phyloP scores from a whole-genome alignment of 2,797 vertebrate species.

The Tinamus major region DNA sequence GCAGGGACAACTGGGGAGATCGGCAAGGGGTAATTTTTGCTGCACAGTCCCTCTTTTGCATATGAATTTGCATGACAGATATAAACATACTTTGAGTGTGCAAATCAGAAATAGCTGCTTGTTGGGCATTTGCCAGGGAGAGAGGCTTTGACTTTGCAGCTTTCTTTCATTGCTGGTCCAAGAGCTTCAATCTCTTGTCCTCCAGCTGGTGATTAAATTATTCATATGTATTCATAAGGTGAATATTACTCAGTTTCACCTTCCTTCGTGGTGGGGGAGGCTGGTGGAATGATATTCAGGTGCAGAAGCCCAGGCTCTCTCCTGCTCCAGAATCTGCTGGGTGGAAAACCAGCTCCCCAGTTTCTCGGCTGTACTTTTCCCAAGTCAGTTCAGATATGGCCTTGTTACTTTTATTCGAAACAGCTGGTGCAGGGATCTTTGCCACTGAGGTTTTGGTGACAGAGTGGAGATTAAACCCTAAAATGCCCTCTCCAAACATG shows the following conservation, averaged over 20 bases:
- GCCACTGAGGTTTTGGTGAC: conserved; percentile 3
- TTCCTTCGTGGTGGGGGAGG: neutral
- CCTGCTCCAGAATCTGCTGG: neutral
- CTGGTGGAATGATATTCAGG: neutral
- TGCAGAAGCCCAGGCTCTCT: neutral
- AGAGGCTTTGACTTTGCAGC: conserved; percentile 21
- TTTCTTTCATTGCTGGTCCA: conserved; percentile 1
- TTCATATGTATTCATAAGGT: neutral
- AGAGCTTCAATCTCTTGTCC: neutral
- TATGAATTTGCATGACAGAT: conserved; percentile 47
- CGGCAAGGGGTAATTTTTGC: neutral
- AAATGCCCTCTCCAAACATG: neutral
- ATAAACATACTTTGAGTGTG: neutral
- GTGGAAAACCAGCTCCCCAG: neutral
- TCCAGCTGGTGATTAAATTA: conserved; percentile 21
- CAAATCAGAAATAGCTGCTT: conserved; percentile 44
- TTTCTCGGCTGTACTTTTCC: neutral
- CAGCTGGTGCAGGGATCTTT: neutral
- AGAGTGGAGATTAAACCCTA: neutral
- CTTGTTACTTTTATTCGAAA: conserved; percentile 50
- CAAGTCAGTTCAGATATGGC: neutral
- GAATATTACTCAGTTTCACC: neutral
- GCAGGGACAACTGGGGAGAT: neutral
- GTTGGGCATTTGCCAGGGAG: conserved; percentile 1
- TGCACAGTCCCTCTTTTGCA: conserved; percentile 32